Percentiles rank a stretch among this genome's conserved stretches.
phyloP scores from a whole-genome alignment of 35 echinoderm and acorn worm species.

The Apostichopus californicus region DNA sequence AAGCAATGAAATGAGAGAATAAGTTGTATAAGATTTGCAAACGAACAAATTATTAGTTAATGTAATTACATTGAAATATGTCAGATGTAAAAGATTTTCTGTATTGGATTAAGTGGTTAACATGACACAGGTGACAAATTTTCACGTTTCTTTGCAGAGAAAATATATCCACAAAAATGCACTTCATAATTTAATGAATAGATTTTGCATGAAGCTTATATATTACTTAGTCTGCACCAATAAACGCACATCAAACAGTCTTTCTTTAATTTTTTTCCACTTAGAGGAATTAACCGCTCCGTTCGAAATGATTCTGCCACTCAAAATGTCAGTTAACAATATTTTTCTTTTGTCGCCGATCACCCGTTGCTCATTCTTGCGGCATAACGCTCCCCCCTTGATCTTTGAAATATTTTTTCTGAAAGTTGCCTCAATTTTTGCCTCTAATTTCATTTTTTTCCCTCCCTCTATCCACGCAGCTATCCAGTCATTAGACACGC shows the following conservation, averaged over 20 bases:
- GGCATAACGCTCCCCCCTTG: not conserved
- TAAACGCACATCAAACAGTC: not conserved
- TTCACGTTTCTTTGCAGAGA: no score
- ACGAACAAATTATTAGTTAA: no score
- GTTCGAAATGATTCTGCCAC: constrained; percentile 10
- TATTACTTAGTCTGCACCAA: not conserved
- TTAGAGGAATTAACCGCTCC: not conserved
- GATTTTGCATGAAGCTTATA: not conserved
- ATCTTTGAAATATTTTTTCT: constrained; percentile 6
- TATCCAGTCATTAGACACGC: constrained; percentile 93
- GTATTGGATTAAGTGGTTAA: no score
- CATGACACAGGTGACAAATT: no score
- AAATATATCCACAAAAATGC: no score
- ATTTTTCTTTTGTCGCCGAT: not conserved
- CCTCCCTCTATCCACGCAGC: constrained; percentile 55
- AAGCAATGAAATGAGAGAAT: no score
- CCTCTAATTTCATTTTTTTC: constrained; percentile 39
- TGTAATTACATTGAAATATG: no score
- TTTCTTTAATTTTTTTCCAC: not conserved
- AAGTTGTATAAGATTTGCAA: no score
- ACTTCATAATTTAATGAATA: not conserved
- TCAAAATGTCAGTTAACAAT: constrained; percentile 1
- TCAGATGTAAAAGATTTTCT: no score
- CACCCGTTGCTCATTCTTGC: constrained; percentile 27
- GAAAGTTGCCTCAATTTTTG: constrained; percentile 6